Evolutionary conservation across 53 echinoderm and acorn worm genomes (phyloP), one percentile per base, ranked within the genome.

Genomic region (Stichopus horrens): DNA sequence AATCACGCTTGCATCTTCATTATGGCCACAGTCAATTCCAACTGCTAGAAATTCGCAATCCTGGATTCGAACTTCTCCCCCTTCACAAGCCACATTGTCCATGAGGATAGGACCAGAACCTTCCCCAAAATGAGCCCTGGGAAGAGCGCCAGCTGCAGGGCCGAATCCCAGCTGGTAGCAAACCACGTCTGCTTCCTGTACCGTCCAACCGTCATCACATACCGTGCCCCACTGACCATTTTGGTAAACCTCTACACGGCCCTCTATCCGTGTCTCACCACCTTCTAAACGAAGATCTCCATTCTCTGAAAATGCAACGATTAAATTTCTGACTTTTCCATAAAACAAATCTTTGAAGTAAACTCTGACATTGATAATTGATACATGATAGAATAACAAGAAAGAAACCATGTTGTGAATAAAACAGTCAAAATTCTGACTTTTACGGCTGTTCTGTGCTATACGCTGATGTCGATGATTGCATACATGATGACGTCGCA

Each of bases 191-290:
- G 81, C 81, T 11, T 21, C 81, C 9, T n/a, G 56, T 18, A 81
- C 9, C 55, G 55, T 53, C 81, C 81, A 81, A 19, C 56, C 56
- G 11, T 81, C 81, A 21, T 81, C 81, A 81, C 81, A 81, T 14
- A 81, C 55, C 57, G 81, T 81, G 9, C 81, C 81, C 81, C 81
- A 81, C 20, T 58, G 81, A 9, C 58, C 23, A 11, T 57, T 57
- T 7, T 56, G 8, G n/a, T 21, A 81, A 5, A 81, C 53, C 57
- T 81, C 81, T 11, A 81, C 56, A 7, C 81, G 81, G 9, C 81
- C 81, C 76, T 89, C 88, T 10, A 21, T 7, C 16, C 18, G 8
- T 7, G 19, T 20, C 5, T 7, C 14, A 10, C 81, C 56, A 7
- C 81, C 81, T 16, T 21, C 7, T 18, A 81, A 58, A 16, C 81